These are phyloP conservation scores for Anabacerthia variegaticeps DNA, from an alignment of 2,797 vertebrate genomes.

Conservation along the genomic window DNA sequence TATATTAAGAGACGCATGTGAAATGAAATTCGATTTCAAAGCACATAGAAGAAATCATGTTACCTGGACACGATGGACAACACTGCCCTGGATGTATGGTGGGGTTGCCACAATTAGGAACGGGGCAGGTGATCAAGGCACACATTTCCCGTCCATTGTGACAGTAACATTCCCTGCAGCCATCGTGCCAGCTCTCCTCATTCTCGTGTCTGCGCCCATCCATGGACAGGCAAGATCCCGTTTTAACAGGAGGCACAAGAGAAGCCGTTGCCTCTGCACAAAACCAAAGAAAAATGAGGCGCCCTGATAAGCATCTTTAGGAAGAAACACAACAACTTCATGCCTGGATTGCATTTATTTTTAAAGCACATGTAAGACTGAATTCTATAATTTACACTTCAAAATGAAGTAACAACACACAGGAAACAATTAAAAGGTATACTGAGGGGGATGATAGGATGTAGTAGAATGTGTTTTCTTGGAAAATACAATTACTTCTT, in stretches of 20 bases:
- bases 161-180: constrained; percentile 91
- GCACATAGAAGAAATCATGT: background rate
- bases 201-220: constrained; percentile 87
- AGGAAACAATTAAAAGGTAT: background rate
- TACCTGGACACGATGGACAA: constrained; percentile 88
- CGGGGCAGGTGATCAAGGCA: constrained; percentile 87
- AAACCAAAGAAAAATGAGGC: background rate
- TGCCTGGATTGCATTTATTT: background rate
- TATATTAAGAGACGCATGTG: background rate
- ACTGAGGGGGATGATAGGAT: background rate
- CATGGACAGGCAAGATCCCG: constrained; percentile 86
- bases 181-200: constrained; percentile 89
- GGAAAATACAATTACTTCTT: background rate
- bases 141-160: constrained; percentile 89
- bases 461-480: background rate
- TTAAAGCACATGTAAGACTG: background rate
- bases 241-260: constrained; percentile 77
- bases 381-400: background rate
- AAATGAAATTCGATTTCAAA: background rate
- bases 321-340: background rate
- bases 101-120: constrained; percentile 85
- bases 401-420: background rate
- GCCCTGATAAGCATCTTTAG: background rate
- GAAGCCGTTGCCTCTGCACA: constrained; percentile 75
- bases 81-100: constrained; percentile 86